These are phyloP conservation scores for Brienomyrus brachyistius DNA, from an alignment of 2,113 vertebrate genomes.

Conservation along the genomic window DNA sequence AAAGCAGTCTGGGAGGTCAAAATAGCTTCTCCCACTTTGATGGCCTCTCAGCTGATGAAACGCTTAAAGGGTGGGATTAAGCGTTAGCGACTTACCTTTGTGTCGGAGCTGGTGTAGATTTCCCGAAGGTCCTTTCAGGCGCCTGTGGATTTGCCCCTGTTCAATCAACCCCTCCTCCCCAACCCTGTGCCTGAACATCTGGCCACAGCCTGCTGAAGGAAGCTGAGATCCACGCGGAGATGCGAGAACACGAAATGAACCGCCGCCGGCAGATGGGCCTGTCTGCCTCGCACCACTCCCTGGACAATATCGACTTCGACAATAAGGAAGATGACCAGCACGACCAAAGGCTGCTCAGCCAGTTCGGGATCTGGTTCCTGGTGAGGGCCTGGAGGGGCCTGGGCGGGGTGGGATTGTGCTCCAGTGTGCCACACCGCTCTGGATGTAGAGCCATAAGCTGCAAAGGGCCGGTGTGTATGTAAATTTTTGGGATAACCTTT, in stretches of 20 bases:
- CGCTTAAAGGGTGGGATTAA: not conserved
- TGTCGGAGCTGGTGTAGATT: not conserved
- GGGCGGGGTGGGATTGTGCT: not conserved
- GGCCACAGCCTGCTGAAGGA: conserved; percentile 83
- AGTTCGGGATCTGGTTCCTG: conserved; percentile 98
- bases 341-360: conserved; percentile 92
- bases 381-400: conserved; percentile 50
- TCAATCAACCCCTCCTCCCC: not conserved
- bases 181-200: conserved; percentile 8
- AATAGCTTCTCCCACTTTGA: not conserved
- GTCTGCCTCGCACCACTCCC: conserved; percentile 89
- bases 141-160: not conserved
- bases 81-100: not conserved
- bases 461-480: no score
- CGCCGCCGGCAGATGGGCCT: conserved; percentile 90
- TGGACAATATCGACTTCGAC: conserved; percentile 95
- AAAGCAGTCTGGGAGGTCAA: not conserved
- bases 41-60: not conserved
- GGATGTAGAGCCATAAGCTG: not conserved
- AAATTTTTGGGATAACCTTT: no score
- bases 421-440: not conserved
- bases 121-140: not conserved
- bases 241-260: conserved; percentile 87
- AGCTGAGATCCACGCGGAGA: conserved; percentile 94
- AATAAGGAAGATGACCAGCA: conserved; percentile 98